Conservation (phyloP, 2,888 invertebrate genomes). For the Aphodius granarius region DNA sequence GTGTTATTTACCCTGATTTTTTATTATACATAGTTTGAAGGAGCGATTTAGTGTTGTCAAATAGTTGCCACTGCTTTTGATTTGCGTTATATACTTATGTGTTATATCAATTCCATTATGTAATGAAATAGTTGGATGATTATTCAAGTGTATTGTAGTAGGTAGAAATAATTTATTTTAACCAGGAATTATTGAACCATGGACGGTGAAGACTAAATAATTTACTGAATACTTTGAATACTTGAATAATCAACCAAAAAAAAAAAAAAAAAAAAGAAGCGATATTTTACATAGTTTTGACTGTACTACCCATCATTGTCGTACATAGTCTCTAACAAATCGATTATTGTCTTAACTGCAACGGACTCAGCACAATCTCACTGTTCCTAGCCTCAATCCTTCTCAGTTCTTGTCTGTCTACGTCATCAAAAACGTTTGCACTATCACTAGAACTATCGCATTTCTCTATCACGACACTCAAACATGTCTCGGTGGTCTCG, state of each 20-base stretch:
- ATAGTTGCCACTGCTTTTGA: neutral
- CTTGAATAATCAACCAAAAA: slow-evolving; percentile 21
- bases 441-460: slow-evolving; percentile 32
- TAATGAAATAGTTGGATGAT: slow-evolving; percentile 16
- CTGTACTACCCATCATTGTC: neutral
- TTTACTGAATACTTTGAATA: no score
- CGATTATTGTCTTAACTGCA: slow-evolving; percentile 59
- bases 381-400: slow-evolving; percentile 33
- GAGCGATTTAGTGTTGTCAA: neutral
- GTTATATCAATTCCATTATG: slow-evolving; percentile 21
- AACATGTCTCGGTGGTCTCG: slow-evolving; percentile 57
- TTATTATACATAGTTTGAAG: neutral
- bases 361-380: slow-evolving; percentile 66
- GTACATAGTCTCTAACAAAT: neutral
- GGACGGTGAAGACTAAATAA: no score
- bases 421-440: slow-evolving; percentile 34
- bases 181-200: neutral
- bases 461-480: slow-evolving; percentile 51
- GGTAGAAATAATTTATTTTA: no score
- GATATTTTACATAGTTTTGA: neutral
- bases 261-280: no score
- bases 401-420: slow-evolving; percentile 31
- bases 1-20: neutral
- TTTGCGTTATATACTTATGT: slow-evolving; percentile 5
- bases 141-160: neutral